Base-by-base conservation (phyloP, 2,113 vertebrate species). In the Verasper variegatus region DNA sequence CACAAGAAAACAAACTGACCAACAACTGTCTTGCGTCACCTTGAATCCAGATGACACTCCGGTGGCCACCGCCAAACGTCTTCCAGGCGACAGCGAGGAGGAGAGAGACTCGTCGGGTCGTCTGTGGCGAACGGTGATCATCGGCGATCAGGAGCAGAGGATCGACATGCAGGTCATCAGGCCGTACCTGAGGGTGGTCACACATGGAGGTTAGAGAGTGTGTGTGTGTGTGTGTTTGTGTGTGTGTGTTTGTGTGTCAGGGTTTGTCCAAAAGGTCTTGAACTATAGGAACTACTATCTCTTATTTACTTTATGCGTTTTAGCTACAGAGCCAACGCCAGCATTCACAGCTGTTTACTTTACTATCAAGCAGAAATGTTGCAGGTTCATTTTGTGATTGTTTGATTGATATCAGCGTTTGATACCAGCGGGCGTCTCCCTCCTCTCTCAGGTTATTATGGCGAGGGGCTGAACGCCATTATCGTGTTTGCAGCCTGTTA, bases 161-260 rank as follows among this genome's bases (percentile, higher is more conserved):
- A 99, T 99, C 0, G 97, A 99, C 88, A 96, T 99, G 84, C 97
- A 97, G 91, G 96, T 98, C 95, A 98, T 99, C 92, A 94, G 97
- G 58, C 97, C 97, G 0, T 99, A 97, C 91, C 96, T 98, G 94
- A 95, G 96, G 5, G 97, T 98, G 85, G 96, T 99, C 80, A 99
- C 98, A 0, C 97, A 99, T 0, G 97, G 98, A 94, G 98, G 98
- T 98, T 2, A 31, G 49, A 8, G 10, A 13, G 54, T 56, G 47
- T 51, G 45, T 47, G 45, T 47, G 45, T 47, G 45, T 47, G 45
- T 47, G 45, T 47, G 3, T 47, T 14, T 31, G 1, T 31, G 31
- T 31, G 6, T 31, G 6, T 31, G 1, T 31, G 31, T 31, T 5
- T 31, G 5, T 31, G 31, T 27, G 27, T 4, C 4, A 5, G 27